Evolutionary conservation across 2,888 invertebrate species (phyloP), one percentile per base, ranked within the genome.

Genomic region (Polydrusus cervinus): DNA sequence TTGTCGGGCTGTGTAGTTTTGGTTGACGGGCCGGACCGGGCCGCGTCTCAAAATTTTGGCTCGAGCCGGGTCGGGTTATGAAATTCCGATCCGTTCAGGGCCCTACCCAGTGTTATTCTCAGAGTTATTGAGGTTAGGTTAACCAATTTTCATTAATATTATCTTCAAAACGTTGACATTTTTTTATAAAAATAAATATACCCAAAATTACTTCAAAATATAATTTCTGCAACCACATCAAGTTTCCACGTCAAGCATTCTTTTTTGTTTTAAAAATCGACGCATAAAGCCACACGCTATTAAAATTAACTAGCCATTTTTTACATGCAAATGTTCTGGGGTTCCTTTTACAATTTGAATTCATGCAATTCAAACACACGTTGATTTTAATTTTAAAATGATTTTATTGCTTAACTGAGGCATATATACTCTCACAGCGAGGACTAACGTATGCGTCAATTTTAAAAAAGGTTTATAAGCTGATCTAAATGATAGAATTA

Each of bases 341-440:
- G n/a, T 60, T 60, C 38, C 16, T 40, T 38, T 60, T 25, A 16
- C 11, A 34, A 51, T 47, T 66, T 34, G 66, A 51, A 69, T 60
- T n/a, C 10, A 38, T 60, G 38, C 18, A 60, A 60, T 40, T 60
- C 18, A 60, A 38, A 57, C 30, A 34, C 30, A 30, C 13, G 57
- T 38, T 38, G 38, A 60, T 60, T 60, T 38, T 60, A 60, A 60
- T 38, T 60, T 60, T 38, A 60, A 38, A 60, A 40, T 40, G 38
- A 38, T 60, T 38, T 60, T 30, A 38, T 16, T 34, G 57, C 38
- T 10, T 38, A 16, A 3, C 18, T 34, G n/a, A 14, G 14, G 34
- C 55, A 9, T 34, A 53, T 25, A 51, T 20, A 34, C 0, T 7
- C 14, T 11, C 13, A 14, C 9, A 14, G 14, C 13, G 8, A 11